Base-by-base conservation (phyloP, 92 coral and sea anemone genomes). In the Paragorgia papillata region DNA sequence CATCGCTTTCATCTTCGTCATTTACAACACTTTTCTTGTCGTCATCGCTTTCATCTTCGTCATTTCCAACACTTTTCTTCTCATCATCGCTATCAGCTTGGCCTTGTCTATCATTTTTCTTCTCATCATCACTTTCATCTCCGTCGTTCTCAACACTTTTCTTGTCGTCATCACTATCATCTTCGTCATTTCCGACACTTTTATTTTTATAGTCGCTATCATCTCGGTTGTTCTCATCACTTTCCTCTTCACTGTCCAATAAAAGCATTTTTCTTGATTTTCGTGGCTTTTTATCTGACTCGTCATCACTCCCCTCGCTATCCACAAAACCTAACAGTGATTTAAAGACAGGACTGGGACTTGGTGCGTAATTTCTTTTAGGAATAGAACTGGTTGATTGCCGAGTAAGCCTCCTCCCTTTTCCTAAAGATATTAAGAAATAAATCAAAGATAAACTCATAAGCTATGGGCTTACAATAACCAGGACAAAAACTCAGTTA, bases 261-360 rank as follows among this genome's bases (percentile, higher is more conserved):
- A 70, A 33, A 34, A 70, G 0, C 25, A 57, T 28, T 70, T 70
- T 70, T 62, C 51, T 70, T 17, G 62, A 10, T 37, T 70, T 70
- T 51, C 77, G 55, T 24, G 43, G 41, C 29, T 37, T 70, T 49
- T 33, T 22, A 12, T 56, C 62, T 1, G 30, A 28, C 17, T 56
- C 62, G 5, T 56, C 62, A 22, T 29, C 62, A 29, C 77, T 70
- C 34, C 51, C 77, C 14, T 93, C 94, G 66, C 94, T 90, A 63
- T 93, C 98, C 53, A 94, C 90, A 66, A 91, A 74, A 35, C 89
- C 98, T 70, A 87, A 87, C 25, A 94, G 92, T 8, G 87, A 83
- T 48, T 89, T 73, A 62, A 89, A 64, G 80, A 68, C 44, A 66
- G 59, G 65, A 76, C 85, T 40, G 86, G 91, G 65, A 76, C 85